Percentiles rank a stretch among this genome's conserved stretches.
phyloP scores from a whole-genome alignment of 2,113 vertebrate genomes.

The Platichthys flesus region DNA sequence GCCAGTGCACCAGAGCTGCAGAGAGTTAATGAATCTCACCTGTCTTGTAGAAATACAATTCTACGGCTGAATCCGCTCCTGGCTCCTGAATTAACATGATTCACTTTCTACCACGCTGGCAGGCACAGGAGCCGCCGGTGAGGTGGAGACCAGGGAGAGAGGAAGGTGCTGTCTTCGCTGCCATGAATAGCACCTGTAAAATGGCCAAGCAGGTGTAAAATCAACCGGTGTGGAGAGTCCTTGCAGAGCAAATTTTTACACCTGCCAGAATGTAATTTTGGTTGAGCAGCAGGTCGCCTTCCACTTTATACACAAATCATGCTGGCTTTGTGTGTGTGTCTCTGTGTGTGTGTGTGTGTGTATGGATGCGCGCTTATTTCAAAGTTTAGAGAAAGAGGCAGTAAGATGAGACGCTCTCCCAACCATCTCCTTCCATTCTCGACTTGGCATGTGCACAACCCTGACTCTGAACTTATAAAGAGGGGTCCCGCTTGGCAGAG shows the following conservation, averaged over 20 bases:
- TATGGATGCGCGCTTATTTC: background rate
- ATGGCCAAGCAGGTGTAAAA: slow-evolving; percentile 67
- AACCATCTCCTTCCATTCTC: slow-evolving; percentile 4
- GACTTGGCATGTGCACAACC: background rate
- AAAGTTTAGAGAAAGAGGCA: background rate
- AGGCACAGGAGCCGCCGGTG: slow-evolving; percentile 20
- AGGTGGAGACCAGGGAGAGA: slow-evolving; percentile 6
- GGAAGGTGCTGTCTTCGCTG: slow-evolving; percentile 27
- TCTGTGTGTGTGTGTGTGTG: slow-evolving; percentile 23
- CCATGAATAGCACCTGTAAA: slow-evolving; percentile 54
- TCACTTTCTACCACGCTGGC: slow-evolving; percentile 52
- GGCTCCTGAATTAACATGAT: slow-evolving; percentile 56
- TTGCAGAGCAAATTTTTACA: slow-evolving; percentile 60
- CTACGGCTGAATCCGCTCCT: slow-evolving; percentile 40
- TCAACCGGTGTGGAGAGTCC: slow-evolving; percentile 55
- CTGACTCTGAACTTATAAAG: slow-evolving; percentile 11
- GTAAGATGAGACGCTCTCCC: background rate
- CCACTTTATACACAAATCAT: slow-evolving; percentile 57
- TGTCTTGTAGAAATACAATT: slow-evolving; percentile 49
- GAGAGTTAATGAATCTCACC: slow-evolving; percentile 61
- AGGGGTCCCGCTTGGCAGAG: slow-evolving; percentile 19
- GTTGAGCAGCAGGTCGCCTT: slow-evolving; percentile 52
- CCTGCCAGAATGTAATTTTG: slow-evolving; percentile 66
- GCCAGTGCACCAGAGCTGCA: slow-evolving; percentile 38
- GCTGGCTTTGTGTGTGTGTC: slow-evolving; percentile 28